A percentile compares a stretch with the other conserved stretches of the same genome.
These are phyloP conservation scores for Lacanobia wlatinum DNA, from an alignment of 2,888 invertebrate species.

Conservation along the genomic window DNA sequence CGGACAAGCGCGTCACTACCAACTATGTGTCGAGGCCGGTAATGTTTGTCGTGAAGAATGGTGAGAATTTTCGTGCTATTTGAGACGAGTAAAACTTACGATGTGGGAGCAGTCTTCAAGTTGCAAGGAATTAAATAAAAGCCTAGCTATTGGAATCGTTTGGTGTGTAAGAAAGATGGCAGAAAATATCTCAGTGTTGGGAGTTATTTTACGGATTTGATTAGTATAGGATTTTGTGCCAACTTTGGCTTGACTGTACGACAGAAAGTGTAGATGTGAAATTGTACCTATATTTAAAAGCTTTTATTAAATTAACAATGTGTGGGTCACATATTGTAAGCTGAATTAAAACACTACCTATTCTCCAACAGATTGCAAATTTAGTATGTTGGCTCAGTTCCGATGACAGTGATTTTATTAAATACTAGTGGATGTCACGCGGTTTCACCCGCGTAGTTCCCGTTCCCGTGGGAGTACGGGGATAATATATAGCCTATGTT, in stretches of 20 bases:
- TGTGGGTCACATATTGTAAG: not conserved
- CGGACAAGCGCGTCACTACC: constrained; percentile 61
- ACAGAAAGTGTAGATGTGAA: not conserved
- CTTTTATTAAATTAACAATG: no score
- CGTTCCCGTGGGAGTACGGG: no score
- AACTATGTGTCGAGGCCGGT: constrained; percentile 35
- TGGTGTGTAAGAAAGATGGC: not conserved
- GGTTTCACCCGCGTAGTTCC: no score
- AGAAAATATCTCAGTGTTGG: not conserved
- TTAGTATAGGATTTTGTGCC: not conserved
- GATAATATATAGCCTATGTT: no score
- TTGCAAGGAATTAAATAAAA: not conserved
- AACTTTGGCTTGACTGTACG: not conserved
- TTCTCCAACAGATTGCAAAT: not conserved
- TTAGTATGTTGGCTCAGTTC: not conserved
- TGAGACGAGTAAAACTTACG: no score
- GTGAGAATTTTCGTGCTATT: not conserved
- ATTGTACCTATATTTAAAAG: no score
- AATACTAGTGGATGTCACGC: no score
- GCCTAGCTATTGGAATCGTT: not conserved
- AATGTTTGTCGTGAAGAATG: not conserved
- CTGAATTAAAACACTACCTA: not conserved
- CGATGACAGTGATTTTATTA: not conserved
- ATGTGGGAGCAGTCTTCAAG: no score
- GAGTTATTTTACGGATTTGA: no score